Evolutionary conservation across 2,113 vertebrate genomes (phyloP).

Genomic region (Chiloscyllium plagiosum): DNA sequence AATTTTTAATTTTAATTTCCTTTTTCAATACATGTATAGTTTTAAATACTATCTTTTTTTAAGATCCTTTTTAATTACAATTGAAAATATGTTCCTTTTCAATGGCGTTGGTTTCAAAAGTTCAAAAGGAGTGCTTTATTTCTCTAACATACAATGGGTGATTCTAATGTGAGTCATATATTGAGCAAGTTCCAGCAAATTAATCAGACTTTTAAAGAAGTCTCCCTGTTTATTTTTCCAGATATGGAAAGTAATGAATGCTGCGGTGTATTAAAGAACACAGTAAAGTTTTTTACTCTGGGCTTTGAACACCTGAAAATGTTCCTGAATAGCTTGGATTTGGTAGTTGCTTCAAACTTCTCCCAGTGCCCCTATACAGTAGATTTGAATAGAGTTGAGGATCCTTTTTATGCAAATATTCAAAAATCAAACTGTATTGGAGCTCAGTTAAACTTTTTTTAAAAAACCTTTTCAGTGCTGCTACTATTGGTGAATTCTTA

Average conservation of each 20-base stretch:
- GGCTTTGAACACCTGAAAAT: background rate
- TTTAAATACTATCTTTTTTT: background rate
- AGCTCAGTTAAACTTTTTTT: background rate
- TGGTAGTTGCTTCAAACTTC: background rate
- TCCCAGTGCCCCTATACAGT: background rate
- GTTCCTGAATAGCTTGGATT: background rate
- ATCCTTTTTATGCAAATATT: background rate
- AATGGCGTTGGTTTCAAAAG: background rate
- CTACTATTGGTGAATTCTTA: background rate
- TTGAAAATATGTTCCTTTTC: background rate
- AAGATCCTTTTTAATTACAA: background rate
- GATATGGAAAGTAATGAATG: background rate
- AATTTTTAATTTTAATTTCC: background rate
- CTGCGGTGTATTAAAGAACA: background rate
- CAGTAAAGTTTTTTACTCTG: too few relatives aligned
- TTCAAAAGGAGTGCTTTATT: slow-evolving; percentile 12
- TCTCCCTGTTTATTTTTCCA: background rate
- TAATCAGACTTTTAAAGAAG: background rate
- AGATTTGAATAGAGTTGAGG: background rate
- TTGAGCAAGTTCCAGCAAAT: background rate
- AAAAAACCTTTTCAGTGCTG: background rate
- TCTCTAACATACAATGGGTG: background rate
- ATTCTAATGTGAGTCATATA: background rate
- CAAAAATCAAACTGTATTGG: background rate
- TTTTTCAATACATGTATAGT: background rate